Percentiles rank a stretch among this genome's conserved stretches.
Evolutionary conservation across 2,113 vertebrate genomes (phyloP).

Genomic region (Nanorana parkeri): DNA sequence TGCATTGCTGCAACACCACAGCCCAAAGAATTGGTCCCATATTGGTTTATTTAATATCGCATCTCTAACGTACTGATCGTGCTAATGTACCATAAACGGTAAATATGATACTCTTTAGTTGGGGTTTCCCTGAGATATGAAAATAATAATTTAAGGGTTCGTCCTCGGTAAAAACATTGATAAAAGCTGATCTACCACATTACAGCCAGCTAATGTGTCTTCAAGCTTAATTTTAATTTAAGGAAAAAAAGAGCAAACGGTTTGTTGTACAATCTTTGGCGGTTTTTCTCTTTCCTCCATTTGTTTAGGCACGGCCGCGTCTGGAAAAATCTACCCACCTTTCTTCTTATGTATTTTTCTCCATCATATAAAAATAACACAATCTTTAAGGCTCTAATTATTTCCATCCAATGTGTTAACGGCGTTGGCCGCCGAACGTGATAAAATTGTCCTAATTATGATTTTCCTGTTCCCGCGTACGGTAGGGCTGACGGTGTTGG

Average conservation of each 20-base stretch:
- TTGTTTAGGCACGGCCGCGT: neutral
- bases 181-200: neutral
- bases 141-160: no score
- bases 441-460: slow-evolving; percentile 26
- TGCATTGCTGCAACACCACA: no score
- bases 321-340: neutral
- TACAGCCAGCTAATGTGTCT: neutral
- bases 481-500: slow-evolving; percentile 10
- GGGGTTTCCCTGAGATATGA: no score
- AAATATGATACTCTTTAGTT: no score
- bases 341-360: slow-evolving; percentile 20
- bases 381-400: slow-evolving; percentile 50
- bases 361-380: slow-evolving; percentile 21
- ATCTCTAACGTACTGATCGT: no score
- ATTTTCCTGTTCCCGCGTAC: slow-evolving; percentile 3
- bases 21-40: no score
- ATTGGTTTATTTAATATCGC: no score
- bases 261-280: no score
- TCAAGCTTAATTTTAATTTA: no score
- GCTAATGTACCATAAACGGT: no score
- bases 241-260: no score
- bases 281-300: neutral
- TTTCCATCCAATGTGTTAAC: neutral
- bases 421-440: neutral
- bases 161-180: no score